Percentiles rank a stretch among this genome's conserved stretches.
Conservation (phyloP, 2,888 invertebrate species). For the Sinotaia quadrata region DNA sequence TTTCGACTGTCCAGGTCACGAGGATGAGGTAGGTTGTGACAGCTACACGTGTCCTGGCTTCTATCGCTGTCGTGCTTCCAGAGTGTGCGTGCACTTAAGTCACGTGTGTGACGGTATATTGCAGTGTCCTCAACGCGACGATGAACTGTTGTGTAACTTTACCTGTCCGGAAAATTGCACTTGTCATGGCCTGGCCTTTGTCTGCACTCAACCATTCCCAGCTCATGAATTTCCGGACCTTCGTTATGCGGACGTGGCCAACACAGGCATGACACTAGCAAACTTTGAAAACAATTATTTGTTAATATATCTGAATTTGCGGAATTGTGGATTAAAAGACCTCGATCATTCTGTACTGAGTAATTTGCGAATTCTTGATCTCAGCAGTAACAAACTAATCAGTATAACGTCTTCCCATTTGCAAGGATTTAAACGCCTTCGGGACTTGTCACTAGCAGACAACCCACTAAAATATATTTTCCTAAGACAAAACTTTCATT, state of each 20-base stretch:
- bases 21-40: slow-evolving; percentile 28
- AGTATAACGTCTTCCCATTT: neutral
- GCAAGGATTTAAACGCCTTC: neutral
- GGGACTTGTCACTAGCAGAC: slow-evolving; percentile 1
- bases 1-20: slow-evolving; percentile 27
- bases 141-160: slow-evolving; percentile 36
- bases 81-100: slow-evolving; percentile 31
- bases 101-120: slow-evolving; percentile 41
- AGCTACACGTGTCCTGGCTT: slow-evolving; percentile 21
- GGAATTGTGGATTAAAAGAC: neutral
- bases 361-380: slow-evolving; percentile 26
- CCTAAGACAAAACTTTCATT: too few species aligned
- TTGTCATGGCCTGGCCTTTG: slow-evolving; percentile 25
- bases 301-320: slow-evolving; percentile 22
- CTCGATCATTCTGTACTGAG: slow-evolving; percentile 1
- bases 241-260: neutral
- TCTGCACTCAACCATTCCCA: slow-evolving; percentile 7
- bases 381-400: slow-evolving; percentile 16
- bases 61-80: slow-evolving; percentile 22
- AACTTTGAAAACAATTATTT: neutral
- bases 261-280: neutral
- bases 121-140: slow-evolving; percentile 42
- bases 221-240: neutral
- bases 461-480: neutral
- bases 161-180: slow-evolving; percentile 29